A percentile compares a stretch with the other conserved stretches of the same genome.
These are phyloP conservation scores for Drosophila lacicola DNA, from an alignment of 2,888 invertebrate species.

Conservation along the genomic window DNA sequence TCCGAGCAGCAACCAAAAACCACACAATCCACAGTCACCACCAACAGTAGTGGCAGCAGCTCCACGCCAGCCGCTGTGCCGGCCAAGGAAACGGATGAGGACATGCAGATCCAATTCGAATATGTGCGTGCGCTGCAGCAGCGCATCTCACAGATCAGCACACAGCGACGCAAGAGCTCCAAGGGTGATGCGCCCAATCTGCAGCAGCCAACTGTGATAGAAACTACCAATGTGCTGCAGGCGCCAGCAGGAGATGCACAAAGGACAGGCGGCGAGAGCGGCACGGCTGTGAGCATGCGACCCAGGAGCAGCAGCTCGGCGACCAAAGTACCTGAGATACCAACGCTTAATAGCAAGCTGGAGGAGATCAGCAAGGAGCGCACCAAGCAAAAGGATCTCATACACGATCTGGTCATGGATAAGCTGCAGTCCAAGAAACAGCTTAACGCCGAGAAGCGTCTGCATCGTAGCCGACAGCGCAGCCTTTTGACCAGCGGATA, in stretches of 20 bases:
- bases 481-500: slow-evolving; percentile 82
- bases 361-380: slow-evolving; percentile 92
- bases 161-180: slow-evolving; percentile 86
- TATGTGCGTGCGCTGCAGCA: slow-evolving; percentile 89
- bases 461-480: slow-evolving; percentile 87
- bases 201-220: slow-evolving; percentile 82
- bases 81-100: slow-evolving; percentile 58
- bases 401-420: slow-evolving; percentile 93
- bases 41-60: slow-evolving; percentile 59
- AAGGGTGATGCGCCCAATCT: slow-evolving; percentile 83
- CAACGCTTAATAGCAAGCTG: slow-evolving; percentile 88
- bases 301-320: slow-evolving; percentile 61
- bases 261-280: slow-evolving; percentile 11
- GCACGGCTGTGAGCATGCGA: slow-evolving; percentile 42
- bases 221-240: slow-evolving; percentile 50
- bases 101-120: slow-evolving; percentile 83
- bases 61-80: slow-evolving; percentile 38
- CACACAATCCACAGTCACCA: slow-evolving; percentile 75
- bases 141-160: slow-evolving; percentile 89
- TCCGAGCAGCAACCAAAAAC: slow-evolving; percentile 83
- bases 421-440: slow-evolving; percentile 90
- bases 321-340: slow-evolving; percentile 84
- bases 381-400: slow-evolving; percentile 92
- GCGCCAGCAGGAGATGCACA: slow-evolving; percentile 27
- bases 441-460: slow-evolving; percentile 87